phyloP scores from a whole-genome alignment of 2,113 vertebrate genomes.

The Eulacestoma nigropectus region DNA sequence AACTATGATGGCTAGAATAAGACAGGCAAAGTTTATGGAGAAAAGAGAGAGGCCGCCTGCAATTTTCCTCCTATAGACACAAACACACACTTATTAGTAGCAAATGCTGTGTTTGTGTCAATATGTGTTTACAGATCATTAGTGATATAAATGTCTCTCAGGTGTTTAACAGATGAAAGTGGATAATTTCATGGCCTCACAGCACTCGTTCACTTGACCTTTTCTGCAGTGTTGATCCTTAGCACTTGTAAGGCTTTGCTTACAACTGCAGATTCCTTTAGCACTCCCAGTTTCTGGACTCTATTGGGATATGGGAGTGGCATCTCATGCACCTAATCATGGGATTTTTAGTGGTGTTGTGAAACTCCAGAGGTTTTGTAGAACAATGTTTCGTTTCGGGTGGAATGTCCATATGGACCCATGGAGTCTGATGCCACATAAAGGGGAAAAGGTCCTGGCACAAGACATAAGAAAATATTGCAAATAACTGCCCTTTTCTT shows the following conservation, averaged over 20 bases:
- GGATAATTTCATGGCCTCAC: background rate
- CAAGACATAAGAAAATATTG: background rate
- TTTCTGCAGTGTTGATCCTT: background rate
- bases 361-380: background rate
- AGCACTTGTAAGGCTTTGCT: background rate
- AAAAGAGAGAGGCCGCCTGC: background rate
- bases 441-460: background rate
- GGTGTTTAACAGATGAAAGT: background rate
- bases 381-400: background rate
- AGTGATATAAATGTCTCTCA: background rate
- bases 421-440: background rate
- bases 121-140: background rate
- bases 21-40: background rate
- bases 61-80: background rate
- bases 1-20: background rate
- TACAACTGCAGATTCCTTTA: background rate
- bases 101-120: background rate
- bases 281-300: background rate
- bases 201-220: background rate
- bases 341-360: background rate
- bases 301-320: background rate
- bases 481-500: background rate
- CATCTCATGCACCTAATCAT: rapidly evolving
- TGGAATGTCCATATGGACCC: background rate
- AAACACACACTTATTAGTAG: background rate